Evolutionary conservation across 2,888 invertebrate genomes (phyloP).

Genomic region (Hedychridium roseum): DNA sequence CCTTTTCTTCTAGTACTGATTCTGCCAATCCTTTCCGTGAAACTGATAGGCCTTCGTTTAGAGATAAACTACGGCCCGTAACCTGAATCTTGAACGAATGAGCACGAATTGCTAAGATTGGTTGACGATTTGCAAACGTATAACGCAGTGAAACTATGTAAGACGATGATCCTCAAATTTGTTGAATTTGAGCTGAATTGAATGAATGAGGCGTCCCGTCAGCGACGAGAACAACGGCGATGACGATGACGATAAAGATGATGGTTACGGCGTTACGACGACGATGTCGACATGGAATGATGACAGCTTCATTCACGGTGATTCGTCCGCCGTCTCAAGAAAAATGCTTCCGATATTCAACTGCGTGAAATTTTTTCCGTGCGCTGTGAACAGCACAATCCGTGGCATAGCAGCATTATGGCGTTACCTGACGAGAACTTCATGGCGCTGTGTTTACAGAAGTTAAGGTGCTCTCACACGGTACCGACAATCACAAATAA

Average conservation of each 20-base stretch:
- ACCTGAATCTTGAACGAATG: no score
- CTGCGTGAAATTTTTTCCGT: constrained; percentile 8
- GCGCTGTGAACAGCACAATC: constrained; percentile 29
- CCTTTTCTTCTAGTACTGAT: constrained; percentile 2
- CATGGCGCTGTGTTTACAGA: constrained; percentile 42
- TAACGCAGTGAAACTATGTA: no score
- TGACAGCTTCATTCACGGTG: constrained; percentile 16
- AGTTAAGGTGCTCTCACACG: no score
- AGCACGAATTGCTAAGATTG: no score
- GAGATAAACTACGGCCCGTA: no score
- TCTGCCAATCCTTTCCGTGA: neutral
- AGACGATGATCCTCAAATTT: no score
- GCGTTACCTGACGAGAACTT: constrained; percentile 37
- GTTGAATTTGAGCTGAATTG: no score
- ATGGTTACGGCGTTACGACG: no score
- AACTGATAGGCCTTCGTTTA: neutral
- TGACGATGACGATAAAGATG: no score
- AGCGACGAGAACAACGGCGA: constrained; percentile 18
- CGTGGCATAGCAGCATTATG: constrained; percentile 39
- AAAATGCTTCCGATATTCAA: constrained; percentile 12
- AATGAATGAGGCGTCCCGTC: no score
- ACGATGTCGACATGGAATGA: constrained; percentile 26
- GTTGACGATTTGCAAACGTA: no score
- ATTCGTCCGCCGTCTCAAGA: constrained; percentile 6
- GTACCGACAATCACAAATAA: no score